A percentile compares a stretch with the other conserved stretches of the same genome.
These are phyloP conservation scores for Aphelocoma californica DNA, from an alignment of 2,797 vertebrate genomes.

Conservation along the genomic window DNA sequence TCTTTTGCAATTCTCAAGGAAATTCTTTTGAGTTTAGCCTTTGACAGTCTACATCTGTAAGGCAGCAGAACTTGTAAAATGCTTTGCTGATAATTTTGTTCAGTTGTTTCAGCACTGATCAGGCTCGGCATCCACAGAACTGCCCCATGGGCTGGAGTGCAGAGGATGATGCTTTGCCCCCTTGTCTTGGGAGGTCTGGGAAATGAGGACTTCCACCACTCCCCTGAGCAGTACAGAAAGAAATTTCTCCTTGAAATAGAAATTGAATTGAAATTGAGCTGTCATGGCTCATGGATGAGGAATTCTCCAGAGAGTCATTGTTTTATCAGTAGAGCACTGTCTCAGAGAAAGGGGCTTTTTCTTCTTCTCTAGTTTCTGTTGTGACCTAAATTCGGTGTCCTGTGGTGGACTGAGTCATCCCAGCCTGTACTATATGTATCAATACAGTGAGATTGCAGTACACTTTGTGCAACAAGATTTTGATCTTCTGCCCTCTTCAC, in stretches of 20 bases:
- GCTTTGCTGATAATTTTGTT: neutral
- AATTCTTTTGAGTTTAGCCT: neutral
- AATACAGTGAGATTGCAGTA: neutral
- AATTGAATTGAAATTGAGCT: neutral
- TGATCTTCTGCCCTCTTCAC: neutral
- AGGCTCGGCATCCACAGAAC: neutral
- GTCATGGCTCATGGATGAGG: neutral
- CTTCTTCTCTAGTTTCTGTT: neutral
- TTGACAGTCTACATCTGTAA: neutral
- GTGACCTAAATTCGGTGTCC: neutral
- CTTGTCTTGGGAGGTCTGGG: neutral
- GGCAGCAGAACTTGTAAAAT: neutral
- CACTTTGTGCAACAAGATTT: neutral
- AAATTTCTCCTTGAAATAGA: neutral
- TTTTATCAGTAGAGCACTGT: neutral
- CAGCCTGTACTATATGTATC: neutral
- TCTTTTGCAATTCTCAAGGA: neutral
- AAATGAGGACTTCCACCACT: neutral
- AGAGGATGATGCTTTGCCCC: neutral
- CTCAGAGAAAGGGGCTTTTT: neutral
- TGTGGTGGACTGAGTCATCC: neutral
- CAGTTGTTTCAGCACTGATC: neutral
- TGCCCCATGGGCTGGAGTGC: accelerated
- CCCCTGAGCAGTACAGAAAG: neutral
- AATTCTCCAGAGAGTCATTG: neutral